phyloP scores from a whole-genome alignment of 2,888 invertebrate species.

The Diabrotica balteata region DNA sequence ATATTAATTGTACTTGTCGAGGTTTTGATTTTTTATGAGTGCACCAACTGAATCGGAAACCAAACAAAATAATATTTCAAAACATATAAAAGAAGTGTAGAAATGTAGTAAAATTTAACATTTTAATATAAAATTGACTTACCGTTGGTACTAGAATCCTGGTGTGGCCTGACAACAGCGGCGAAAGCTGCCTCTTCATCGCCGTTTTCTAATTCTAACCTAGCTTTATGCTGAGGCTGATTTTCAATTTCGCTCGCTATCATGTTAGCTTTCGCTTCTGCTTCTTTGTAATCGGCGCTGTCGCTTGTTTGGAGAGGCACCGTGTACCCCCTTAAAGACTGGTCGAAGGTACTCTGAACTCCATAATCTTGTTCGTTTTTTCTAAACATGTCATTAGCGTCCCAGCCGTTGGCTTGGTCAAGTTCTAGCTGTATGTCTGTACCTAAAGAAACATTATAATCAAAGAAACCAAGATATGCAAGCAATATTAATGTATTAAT shows the following conservation, averaged over 20 bases:
- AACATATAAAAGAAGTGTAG: too few species aligned
- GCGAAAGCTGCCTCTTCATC: constrained; percentile 90
- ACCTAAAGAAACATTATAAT: neutral
- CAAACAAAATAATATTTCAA: too few species aligned
- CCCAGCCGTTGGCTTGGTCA: constrained; percentile 94
- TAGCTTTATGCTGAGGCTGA: constrained; percentile 80
- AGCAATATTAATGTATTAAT: too few species aligned
- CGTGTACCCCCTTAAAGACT: constrained; percentile 91
- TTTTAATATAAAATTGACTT: constrained; percentile 9
- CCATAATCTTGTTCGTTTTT: constrained; percentile 92
- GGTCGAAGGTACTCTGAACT: constrained; percentile 88
- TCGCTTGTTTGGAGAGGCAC: constrained; percentile 85
- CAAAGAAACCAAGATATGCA: too few species aligned
- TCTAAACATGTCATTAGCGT: constrained; percentile 95
- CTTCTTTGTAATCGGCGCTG: constrained; percentile 82
- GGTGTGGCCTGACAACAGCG: constrained; percentile 75
- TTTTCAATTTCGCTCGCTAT: constrained; percentile 93
- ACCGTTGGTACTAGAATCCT: constrained; percentile 40
- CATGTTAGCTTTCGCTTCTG: constrained; percentile 85
- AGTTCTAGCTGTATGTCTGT: constrained; percentile 71
- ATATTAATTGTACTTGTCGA: too few species aligned
- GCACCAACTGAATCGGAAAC: too few species aligned
- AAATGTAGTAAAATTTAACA: too few species aligned
- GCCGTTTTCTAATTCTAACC: constrained; percentile 88
- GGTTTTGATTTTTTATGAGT: too few species aligned